Conservation (phyloP, 2,888 invertebrate genomes). For the Odontocolon sp. region DNA sequence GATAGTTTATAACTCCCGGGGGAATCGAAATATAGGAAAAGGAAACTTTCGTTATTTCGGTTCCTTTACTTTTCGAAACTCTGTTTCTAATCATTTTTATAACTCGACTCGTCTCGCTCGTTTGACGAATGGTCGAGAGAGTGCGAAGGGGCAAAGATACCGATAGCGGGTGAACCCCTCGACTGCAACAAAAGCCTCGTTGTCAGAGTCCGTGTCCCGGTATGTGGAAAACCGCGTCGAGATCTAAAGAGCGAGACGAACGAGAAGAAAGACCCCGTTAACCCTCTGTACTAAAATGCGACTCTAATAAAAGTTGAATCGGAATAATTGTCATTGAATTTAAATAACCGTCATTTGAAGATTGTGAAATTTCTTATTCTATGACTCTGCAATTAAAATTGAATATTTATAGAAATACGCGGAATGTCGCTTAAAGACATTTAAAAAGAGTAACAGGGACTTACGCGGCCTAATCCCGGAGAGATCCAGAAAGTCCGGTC, state of each 20-base stretch:
- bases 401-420: too few relatives aligned
- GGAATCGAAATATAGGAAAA: conserved; percentile 11
- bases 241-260: not conserved
- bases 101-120: not conserved
- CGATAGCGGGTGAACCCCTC: conserved; percentile 38
- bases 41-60: conserved; percentile 23
- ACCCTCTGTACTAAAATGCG: not conserved
- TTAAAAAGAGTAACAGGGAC: too few relatives aligned
- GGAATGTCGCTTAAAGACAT: too few relatives aligned
- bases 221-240: conserved; percentile 11
- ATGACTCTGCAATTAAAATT: too few relatives aligned
- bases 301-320: too few relatives aligned
- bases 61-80: conserved; percentile 10
- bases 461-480: conserved; percentile 71
- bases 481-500: conserved; percentile 77
- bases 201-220: conserved; percentile 19
- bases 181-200: conserved; percentile 50
- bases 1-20: conserved; percentile 23
- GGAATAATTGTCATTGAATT: too few relatives aligned
- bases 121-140: conserved; percentile 23
- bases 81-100: not conserved
- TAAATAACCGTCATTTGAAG: too few relatives aligned
- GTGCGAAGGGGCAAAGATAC: conserved; percentile 37
- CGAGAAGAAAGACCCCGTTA: conserved; percentile 33
- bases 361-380: too few relatives aligned